Conservation (phyloP, 2,888 invertebrate genomes). For the Lasioglossum vierecki region DNA sequence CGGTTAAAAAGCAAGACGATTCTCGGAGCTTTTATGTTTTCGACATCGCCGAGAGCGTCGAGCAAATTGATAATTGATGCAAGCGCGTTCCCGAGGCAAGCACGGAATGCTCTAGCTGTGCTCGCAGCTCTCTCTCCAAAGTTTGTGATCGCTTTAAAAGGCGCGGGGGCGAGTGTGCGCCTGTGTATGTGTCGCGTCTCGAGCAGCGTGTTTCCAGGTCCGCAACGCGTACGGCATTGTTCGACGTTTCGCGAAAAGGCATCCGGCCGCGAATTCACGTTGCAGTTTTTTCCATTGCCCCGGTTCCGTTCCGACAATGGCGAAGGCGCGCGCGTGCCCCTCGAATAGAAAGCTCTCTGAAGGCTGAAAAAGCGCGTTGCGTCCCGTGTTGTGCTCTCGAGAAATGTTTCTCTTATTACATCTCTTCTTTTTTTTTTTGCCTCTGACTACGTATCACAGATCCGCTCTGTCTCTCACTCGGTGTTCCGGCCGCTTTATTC, state of each 20-base stretch:
- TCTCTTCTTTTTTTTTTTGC: neutral
- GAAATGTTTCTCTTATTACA: constrained; percentile 11
- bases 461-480: neutral
- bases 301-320: constrained; percentile 21
- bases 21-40: too few species aligned
- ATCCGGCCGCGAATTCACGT: constrained; percentile 29
- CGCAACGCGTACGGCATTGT: neutral
- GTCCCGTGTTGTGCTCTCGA: constrained; percentile 15
- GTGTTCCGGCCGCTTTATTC: constrained; percentile 6
- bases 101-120: neutral
- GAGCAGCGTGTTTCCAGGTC: neutral
- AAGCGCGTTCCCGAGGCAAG: neutral
- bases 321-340: neutral
- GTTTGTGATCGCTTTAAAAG: neutral
- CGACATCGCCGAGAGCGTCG: neutral
- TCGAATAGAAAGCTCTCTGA: constrained; percentile 35
- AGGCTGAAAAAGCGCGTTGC: constrained; percentile 13
- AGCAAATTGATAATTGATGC: neutral
- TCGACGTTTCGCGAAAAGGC: constrained; percentile 30
- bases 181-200: neutral
- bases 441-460: neutral
- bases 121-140: neutral
- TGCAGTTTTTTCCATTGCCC: constrained; percentile 19
- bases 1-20: too few species aligned
- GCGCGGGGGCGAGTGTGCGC: neutral